Evolutionary conservation across 2,888 invertebrate species (phyloP), one percentile per base, ranked within the genome.

Genomic region (Himalopsyche kuldschensis): DNA sequence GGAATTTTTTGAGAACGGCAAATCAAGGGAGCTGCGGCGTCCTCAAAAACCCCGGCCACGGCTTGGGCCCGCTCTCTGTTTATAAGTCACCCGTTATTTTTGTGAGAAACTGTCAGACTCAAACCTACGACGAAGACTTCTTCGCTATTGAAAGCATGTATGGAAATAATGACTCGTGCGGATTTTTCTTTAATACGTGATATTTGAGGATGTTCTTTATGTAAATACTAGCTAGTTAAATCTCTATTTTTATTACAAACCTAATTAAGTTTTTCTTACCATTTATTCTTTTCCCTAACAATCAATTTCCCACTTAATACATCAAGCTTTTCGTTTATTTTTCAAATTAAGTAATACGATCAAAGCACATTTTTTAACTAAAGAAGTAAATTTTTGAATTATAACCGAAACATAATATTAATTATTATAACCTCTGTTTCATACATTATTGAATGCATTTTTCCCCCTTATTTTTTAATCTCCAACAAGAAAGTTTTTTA

Each of bases 1-100:
- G 92, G 89, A 91, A 89, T 76, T 84, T 81, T 80, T 77, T 88
- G 87, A 86, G 87, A 35, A 87, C 85, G 10, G 32, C 86, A 87
- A 80, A 35, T 20, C 77, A 55, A n/a, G 63, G 81, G 15, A 75
- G 80, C n/a, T 79, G 48, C 55, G 86, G 82, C 35, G 83, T 82
- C 27, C 76, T 83, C 48, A 82, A 83, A 35, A 85, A 85, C 31
- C 84, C 84, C 6, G 84, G 83, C 1, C 24, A 30, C 17, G 83
- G 24, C 3, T 30, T 85, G 41, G 79, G 84, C 27, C 85, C 84
- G 3, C 41, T 78, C 24, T 83, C 84, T 11, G 86, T 78, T 27
- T 86, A 82, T 84, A 86, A 81, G 75, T 84, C 86, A 15, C 86
- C 86, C 17, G 86, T 86, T 32, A 35, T 86, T 8, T 86, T 86